Evolutionary conservation across 2,888 invertebrate species (phyloP), one percentile per base, ranked within the genome.

Genomic region (Lysandra coridon): DNA sequence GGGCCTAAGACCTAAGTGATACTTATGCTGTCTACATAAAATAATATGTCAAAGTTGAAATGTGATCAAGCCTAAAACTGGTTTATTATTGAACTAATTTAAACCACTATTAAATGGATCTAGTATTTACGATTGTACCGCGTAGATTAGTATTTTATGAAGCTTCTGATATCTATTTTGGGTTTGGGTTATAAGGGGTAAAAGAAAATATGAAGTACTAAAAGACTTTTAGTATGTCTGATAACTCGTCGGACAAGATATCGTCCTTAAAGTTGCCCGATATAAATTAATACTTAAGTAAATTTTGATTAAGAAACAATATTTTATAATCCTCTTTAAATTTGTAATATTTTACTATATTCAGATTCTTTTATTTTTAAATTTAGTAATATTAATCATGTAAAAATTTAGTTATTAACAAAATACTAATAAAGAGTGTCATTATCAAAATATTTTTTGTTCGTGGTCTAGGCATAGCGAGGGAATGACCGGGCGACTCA

Each of bases 401-500:
- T 4, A 4, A 69, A 14, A 23, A 33, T 0, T 3, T 5, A 69
- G 33, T 4, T 23, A 14, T 37, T 37, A 69, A 14, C 4, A 64
- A 10, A 30, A 17, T 4, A 23, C 23, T 4, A 5, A 37, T 33
- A 37, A 69, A 69, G 14, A 33, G 69, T 69, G 74, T 44, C 23
- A 30, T 74, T 74, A 74, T 44, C 74, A 76, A 57, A 33, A 76
- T 30, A 76, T 53, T 23, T 76, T 76, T 76, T 76, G 17, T 53
- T 23, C 53, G 92, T 93, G 90, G 92, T 92, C 92, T 93, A 92
- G 91, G 92, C 89, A 88, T 89, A 89, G 14, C 87, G 87, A 89
- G 90, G 84, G 88, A 86, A 88, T 94, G 93, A 93, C 92, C 93
- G 92, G 87, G 86, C 92, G 88, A 88, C 90, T 93, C 90, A 93